phyloP scores from a whole-genome alignment of 2,113 vertebrate species.

The Pelecanoides urinatrix region DNA sequence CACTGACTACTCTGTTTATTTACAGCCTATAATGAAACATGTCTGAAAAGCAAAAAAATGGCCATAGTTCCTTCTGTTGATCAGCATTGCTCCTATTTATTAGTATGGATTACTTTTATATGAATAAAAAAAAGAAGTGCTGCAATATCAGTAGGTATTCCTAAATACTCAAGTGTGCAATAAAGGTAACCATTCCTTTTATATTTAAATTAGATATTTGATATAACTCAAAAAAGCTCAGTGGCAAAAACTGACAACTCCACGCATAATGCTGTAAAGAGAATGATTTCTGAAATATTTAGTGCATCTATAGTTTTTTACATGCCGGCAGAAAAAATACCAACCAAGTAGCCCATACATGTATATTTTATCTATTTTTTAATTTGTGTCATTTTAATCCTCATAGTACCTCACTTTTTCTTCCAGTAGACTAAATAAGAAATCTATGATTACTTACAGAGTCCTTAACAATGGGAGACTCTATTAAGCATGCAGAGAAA shows the following conservation, averaged over 20 bases:
- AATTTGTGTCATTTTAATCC: constrained; percentile 45
- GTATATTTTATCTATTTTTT: constrained; percentile 36
- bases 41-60: background rate
- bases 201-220: constrained; percentile 50
- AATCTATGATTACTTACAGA: constrained; percentile 71
- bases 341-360: background rate
- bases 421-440: constrained; percentile 53
- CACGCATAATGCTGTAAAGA: constrained; percentile 15
- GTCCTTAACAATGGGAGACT: constrained; percentile 58
- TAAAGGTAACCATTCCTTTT: constrained; percentile 3
- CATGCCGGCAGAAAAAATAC: constrained; percentile 4
- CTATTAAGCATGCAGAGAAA: constrained; percentile 62
- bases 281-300: constrained; percentile 30
- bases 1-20: background rate
- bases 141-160: constrained; percentile 7
- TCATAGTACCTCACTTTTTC: constrained; percentile 27
- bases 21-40: background rate
- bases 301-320: constrained; percentile 11
- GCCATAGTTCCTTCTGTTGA: background rate
- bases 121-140: background rate
- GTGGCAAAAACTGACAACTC: constrained; percentile 15
- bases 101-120: background rate
- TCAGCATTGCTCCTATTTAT: background rate
- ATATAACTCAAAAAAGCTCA: constrained; percentile 39
- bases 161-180: constrained; percentile 30